These are phyloP conservation scores for Athalia rosae DNA, from an alignment of 2,888 invertebrate genomes.

Conservation along the genomic window DNA sequence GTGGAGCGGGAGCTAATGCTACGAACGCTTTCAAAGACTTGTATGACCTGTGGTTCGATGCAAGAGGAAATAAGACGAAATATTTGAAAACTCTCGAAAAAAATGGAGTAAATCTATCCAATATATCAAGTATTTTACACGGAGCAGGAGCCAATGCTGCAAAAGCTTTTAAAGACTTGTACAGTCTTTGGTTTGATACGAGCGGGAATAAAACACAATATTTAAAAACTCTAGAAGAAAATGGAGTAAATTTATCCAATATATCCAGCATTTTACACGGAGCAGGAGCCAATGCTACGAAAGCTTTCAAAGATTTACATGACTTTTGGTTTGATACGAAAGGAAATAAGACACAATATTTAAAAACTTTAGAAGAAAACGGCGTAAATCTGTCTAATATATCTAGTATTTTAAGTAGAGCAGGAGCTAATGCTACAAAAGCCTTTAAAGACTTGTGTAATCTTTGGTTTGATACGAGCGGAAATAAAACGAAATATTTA, in stretches of 20 bases:
- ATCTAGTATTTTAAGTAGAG: slow-evolving; percentile 52
- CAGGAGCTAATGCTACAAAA: slow-evolving; percentile 50
- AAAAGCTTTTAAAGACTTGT: slow-evolving; percentile 62
- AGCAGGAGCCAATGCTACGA: slow-evolving; percentile 45
- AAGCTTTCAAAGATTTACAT: neutral
- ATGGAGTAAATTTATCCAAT: no score
- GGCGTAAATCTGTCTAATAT: slow-evolving; percentile 44
- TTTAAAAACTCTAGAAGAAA: no score
- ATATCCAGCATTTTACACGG: no score
- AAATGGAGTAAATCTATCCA: slow-evolving; percentile 56
- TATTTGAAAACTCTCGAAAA: slow-evolving; percentile 47
- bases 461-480: slow-evolving; percentile 56
- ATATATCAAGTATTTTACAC: slow-evolving; percentile 61
- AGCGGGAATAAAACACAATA: no score
- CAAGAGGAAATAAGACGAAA: slow-evolving; percentile 43
- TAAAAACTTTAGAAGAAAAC: slow-evolving; percentile 38
- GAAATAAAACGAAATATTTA: slow-evolving; percentile 52
- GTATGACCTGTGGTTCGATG: slow-evolving; percentile 59
- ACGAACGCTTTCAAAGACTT: slow-evolving; percentile 62
- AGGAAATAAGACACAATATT: slow-evolving; percentile 11
- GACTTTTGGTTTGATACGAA: neutral
- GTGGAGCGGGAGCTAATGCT: slow-evolving; percentile 53
- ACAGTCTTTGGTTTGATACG: no score
- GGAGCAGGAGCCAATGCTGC: slow-evolving; percentile 63
- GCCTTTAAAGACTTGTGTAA: slow-evolving; percentile 54